Percentiles rank a stretch among this genome's conserved stretches.
Conservation (phyloP, 2,797 vertebrate genomes). For the Stomatorhinus walkeri region DNA sequence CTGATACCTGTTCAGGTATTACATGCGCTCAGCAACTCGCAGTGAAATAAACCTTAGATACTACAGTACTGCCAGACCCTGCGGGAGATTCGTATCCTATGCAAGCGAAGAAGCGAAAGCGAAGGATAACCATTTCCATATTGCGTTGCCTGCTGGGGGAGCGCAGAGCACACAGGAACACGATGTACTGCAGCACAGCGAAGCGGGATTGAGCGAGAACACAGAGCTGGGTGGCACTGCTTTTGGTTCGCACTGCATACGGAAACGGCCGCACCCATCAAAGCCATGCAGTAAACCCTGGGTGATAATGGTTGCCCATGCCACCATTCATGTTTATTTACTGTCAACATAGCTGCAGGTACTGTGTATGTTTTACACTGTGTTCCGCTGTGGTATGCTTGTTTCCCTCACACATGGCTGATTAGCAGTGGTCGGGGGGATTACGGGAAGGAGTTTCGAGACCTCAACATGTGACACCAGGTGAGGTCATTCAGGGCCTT, state of each 20-base stretch:
- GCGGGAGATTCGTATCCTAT: neutral
- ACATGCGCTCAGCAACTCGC: neutral
- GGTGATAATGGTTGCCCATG: neutral
- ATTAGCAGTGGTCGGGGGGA: neutral
- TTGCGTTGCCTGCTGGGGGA: neutral
- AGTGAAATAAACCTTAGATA: conserved; percentile 13
- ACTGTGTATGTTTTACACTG: neutral
- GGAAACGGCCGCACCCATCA: neutral
- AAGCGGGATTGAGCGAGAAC: neutral
- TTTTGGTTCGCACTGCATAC: neutral
- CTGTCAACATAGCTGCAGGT: neutral
- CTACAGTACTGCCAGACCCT: neutral
- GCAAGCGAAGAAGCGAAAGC: neutral
- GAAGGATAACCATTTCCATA: neutral
- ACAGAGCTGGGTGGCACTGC: neutral
- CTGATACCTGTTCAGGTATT: neutral
- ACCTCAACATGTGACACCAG: neutral
- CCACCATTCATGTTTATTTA: neutral
- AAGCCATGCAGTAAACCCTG: neutral
- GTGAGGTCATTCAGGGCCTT: neutral
- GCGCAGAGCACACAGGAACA: neutral
- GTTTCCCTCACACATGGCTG: neutral
- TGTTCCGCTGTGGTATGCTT: neutral
- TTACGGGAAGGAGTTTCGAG: neutral
- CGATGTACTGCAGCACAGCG: neutral